phyloP scores from a whole-genome alignment of 2,113 vertebrate genomes.

The Camelus dromedarius region DNA sequence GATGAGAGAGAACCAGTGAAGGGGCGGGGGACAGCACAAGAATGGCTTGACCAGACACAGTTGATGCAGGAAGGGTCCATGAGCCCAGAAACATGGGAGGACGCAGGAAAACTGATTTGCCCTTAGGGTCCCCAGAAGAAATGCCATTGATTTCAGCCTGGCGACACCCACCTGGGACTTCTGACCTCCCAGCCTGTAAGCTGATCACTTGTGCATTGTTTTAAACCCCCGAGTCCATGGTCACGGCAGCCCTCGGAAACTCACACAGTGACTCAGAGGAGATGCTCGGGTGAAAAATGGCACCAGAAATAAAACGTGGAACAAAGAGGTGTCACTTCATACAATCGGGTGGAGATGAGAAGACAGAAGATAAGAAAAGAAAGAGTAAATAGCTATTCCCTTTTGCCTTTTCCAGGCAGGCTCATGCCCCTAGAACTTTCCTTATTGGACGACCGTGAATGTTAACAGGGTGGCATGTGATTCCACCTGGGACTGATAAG shows the following conservation, averaged over 20 bases:
- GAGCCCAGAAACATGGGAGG: background rate
- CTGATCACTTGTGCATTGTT: background rate
- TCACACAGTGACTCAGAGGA: background rate
- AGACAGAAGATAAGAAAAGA: background rate
- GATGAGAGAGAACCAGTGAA: background rate
- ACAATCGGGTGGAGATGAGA: too few species aligned
- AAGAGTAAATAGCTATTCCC: too few species aligned
- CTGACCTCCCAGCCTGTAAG: background rate
- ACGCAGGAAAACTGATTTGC: background rate
- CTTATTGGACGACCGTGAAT: background rate
- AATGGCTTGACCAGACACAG: background rate
- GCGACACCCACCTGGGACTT: background rate
- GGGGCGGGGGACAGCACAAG: background rate
- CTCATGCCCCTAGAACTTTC: background rate
- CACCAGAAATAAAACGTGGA: background rate
- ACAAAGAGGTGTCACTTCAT: background rate
- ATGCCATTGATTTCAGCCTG: background rate
- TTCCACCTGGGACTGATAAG: background rate
- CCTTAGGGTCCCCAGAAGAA: background rate
- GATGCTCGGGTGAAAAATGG: too few species aligned
- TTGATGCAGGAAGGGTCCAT: too few species aligned
- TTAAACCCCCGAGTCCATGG: background rate
- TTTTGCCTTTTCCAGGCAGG: background rate
- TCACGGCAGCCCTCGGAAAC: background rate
- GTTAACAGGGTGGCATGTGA: background rate